These are phyloP conservation scores for Cuculus canorus DNA, from an alignment of 2,797 vertebrate species.

Conservation along the genomic window DNA sequence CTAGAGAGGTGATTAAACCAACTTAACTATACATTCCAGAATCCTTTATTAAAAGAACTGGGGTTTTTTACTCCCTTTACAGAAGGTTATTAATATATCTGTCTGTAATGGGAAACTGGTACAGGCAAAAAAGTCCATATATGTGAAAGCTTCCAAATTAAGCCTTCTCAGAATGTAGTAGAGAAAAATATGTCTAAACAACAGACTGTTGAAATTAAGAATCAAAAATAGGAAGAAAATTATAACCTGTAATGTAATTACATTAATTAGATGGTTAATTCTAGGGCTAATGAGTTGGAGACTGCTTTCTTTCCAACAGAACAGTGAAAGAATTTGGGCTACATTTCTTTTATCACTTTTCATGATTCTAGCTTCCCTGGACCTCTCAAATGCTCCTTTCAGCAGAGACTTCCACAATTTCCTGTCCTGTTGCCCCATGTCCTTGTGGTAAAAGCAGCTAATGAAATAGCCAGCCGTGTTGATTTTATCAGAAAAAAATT, in stretches of 20 bases:
- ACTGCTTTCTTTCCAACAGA: background rate
- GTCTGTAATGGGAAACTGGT: background rate
- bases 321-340: background rate
- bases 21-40: background rate
- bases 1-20: background rate
- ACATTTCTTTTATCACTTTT: background rate
- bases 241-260: background rate
- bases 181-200: background rate
- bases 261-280: background rate
- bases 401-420: background rate
- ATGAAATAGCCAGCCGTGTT: background rate
- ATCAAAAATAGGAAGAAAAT: background rate
- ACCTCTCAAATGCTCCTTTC: background rate
- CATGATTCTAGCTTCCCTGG: background rate
- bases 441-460: background rate
- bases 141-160: background rate
- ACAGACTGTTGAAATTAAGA: background rate
- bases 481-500: background rate
- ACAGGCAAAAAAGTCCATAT: background rate
- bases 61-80: background rate
- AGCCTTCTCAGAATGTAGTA: background rate
- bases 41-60: background rate
- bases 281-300: background rate
- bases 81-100: background rate
- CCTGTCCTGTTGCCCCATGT: background rate